Conservation (phyloP, 2,888 invertebrate genomes). For the Hirudinaria manillensis region DNA sequence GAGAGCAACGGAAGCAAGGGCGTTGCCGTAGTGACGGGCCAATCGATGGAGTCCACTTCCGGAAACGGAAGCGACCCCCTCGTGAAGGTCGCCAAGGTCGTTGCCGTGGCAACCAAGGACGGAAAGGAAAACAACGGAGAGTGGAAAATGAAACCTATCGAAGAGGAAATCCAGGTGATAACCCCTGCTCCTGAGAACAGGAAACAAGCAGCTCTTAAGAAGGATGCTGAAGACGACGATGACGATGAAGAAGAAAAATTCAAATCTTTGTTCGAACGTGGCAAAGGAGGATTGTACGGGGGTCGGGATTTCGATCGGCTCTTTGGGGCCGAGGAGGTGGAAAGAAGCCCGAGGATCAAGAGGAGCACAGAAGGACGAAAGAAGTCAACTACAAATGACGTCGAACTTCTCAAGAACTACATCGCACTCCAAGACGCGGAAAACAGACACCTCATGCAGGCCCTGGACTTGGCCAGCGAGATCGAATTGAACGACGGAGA, state of each 20-base stretch:
- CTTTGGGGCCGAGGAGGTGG: background rate
- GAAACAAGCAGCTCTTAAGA: background rate
- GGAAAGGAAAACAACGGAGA: slow-evolving; percentile 2
- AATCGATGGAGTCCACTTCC: background rate
- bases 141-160: slow-evolving; percentile 22
- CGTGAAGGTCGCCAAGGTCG: slow-evolving; percentile 22
- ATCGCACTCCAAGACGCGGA: slow-evolving; percentile 38
- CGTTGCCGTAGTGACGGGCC: background rate
- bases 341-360: background rate
- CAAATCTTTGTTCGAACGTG: background rate
- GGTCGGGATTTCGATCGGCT: background rate
- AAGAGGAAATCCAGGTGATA: slow-evolving; percentile 2
- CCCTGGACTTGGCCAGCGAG: slow-evolving; percentile 38
- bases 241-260: background rate
- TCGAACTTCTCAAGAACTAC: slow-evolving; percentile 34
- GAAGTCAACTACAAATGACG: background rate
- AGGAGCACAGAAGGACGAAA: background rate
- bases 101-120: slow-evolving; percentile 17
- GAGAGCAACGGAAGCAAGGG: slow-evolving; percentile 11
- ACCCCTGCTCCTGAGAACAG: background rate
- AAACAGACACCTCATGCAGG: slow-evolving; percentile 38
- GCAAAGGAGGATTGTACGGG: background rate
- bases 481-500: slow-evolving; percentile 35
- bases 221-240: background rate
- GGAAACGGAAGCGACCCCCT: slow-evolving; percentile 23